phyloP scores from a whole-genome alignment of 2,888 invertebrate species.

The Beris morrisii region DNA sequence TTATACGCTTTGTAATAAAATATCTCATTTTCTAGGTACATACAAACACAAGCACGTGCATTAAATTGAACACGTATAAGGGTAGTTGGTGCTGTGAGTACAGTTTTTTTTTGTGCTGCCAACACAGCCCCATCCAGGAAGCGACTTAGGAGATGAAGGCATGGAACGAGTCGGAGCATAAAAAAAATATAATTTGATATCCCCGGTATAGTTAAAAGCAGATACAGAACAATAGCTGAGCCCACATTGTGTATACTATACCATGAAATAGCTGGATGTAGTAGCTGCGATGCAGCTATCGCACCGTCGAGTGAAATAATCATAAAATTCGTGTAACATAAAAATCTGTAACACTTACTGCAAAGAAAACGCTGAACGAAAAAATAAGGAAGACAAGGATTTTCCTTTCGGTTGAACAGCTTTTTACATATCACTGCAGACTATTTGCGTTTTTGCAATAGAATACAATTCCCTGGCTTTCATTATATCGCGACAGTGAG shows the following conservation, averaged over 20 bases:
- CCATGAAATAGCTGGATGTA: background rate
- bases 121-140: constrained; percentile 8
- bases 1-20: constrained; percentile 41
- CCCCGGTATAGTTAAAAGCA: constrained; percentile 38
- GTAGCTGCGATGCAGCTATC: constrained; percentile 4
- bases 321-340: constrained; percentile 38
- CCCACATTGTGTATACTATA: constrained; percentile 21
- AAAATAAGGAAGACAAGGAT: no score
- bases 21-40: constrained; percentile 40
- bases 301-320: constrained; percentile 28
- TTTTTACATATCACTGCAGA: no score
- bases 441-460: no score
- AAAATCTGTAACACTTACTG: constrained; percentile 32
- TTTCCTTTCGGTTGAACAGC: no score
- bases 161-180: constrained; percentile 15
- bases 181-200: constrained; percentile 39
- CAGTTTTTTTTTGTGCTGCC: background rate
- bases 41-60: constrained; percentile 15
- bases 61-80: constrained; percentile 30
- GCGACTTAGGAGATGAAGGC: constrained; percentile 20
- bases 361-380: no score
- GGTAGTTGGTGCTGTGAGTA: constrained; percentile 15
- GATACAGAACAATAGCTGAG: constrained; percentile 36
- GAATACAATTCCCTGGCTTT: no score
- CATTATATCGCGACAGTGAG: no score